Percentiles rank a stretch among this genome's conserved stretches.
These are phyloP conservation scores for Trichonephila inaurata DNA, from an alignment of 1,140 invertebrate species.

Conservation along the genomic window DNA sequence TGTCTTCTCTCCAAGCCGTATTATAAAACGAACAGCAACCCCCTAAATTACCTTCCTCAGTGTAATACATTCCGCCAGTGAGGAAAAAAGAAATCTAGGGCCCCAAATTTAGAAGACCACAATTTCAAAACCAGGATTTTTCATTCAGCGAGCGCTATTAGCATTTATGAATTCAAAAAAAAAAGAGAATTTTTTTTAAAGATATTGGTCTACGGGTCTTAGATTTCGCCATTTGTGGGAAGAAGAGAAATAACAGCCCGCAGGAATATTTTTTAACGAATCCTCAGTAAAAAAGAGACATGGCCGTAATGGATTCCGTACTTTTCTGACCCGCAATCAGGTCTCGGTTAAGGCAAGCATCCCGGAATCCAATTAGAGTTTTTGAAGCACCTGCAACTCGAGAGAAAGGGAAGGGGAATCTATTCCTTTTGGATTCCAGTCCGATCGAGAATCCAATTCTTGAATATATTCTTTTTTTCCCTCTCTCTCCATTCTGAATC, in stretches of 20 bases:
- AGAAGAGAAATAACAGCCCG: constrained; percentile 52
- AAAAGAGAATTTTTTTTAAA: not conserved
- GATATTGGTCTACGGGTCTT: constrained; percentile 68
- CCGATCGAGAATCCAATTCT: constrained; percentile 74
- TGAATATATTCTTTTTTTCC: constrained; percentile 57
- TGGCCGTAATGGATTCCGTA: constrained; percentile 69
- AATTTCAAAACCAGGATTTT: constrained; percentile 36
- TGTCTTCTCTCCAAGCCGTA: constrained; percentile 11
- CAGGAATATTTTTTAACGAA: constrained; percentile 63
- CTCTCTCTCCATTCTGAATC: not conserved
- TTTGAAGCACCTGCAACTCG: constrained; percentile 73
- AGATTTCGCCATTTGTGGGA: not conserved
- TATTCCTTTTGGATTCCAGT: constrained; percentile 67
- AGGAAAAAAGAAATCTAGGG: not conserved
- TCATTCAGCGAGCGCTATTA: constrained; percentile 56
- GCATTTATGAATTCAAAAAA: constrained; percentile 73
- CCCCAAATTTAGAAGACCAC: constrained; percentile 36
- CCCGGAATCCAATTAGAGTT: constrained; percentile 72
- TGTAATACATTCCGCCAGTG: not conserved
- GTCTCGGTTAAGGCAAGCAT: constrained; percentile 24
- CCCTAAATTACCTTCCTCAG: constrained; percentile 36
- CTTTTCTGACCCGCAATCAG: constrained; percentile 69
- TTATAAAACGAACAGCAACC: constrained; percentile 41
- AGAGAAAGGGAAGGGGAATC: constrained; percentile 45
- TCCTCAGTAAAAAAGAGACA: constrained; percentile 4